Evolutionary conservation across 2,888 invertebrate species (phyloP).

Genomic region (Anagyrus pseudococci): DNA sequence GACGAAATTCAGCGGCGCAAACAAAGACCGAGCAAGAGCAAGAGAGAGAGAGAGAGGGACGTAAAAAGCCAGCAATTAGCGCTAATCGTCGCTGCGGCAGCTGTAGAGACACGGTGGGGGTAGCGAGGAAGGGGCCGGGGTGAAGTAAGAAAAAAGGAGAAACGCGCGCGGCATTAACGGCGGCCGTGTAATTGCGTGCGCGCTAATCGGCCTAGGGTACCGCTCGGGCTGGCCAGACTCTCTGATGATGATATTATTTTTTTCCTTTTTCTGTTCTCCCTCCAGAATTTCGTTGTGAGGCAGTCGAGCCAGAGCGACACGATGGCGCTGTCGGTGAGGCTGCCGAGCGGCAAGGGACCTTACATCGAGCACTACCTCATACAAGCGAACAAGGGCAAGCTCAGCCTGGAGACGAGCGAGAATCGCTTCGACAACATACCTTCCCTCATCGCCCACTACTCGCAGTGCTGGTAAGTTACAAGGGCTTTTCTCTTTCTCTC

Average conservation of each 20-base stretch:
- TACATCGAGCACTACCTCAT: slow-evolving; percentile 97
- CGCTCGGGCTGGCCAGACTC: too few species aligned
- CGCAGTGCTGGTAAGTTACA: slow-evolving; percentile 80
- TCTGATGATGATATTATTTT: too few species aligned
- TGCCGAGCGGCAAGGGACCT: slow-evolving; percentile 85
- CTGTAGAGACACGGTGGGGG: too few species aligned
- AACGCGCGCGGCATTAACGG: neutral
- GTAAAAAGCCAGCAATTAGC: neutral
- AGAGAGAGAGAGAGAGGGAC: neutral
- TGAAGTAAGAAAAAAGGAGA: neutral
- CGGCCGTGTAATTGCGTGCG: neutral
- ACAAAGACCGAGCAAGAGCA: too few species aligned
- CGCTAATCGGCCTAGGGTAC: neutral
- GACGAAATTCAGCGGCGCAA: neutral
- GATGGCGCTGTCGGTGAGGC: slow-evolving; percentile 92
- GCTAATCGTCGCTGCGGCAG: too few species aligned
- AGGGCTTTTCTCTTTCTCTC: neutral
- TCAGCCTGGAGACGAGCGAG: slow-evolving; percentile 91
- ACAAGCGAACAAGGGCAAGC: slow-evolving; percentile 79
- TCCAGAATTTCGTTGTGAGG: slow-evolving; percentile 92
- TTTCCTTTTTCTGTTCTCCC: slow-evolving; percentile 29
- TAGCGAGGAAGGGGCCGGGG: neutral
- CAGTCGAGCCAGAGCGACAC: slow-evolving; percentile 93
- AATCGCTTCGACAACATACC: slow-evolving; percentile 94
- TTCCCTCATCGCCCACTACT: slow-evolving; percentile 91